Evolutionary conservation across 1,140 invertebrate species (phyloP).

Genomic region (Metaphire vulgaris): DNA sequence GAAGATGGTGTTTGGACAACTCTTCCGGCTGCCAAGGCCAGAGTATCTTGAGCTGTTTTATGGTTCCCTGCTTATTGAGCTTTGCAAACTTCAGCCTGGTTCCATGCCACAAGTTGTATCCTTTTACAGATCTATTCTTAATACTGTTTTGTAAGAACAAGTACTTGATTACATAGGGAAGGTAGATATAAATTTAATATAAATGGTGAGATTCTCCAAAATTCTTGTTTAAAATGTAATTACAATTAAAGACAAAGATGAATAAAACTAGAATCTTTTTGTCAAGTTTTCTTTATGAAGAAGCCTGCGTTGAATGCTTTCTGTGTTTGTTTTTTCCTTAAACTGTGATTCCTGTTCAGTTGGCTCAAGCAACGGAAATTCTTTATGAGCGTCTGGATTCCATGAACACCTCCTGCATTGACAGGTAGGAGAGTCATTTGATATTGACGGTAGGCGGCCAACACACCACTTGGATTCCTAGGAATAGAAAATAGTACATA

Average conservation of each 20-base stretch:
- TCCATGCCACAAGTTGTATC: slow-evolving; percentile 85
- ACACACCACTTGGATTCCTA: too few species aligned
- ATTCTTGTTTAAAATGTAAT: too few species aligned
- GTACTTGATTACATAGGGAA: too few species aligned
- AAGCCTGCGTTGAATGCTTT: neutral
- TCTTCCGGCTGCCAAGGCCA: slow-evolving; percentile 83
- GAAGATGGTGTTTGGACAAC: slow-evolving; percentile 80
- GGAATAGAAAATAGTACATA: too few species aligned
- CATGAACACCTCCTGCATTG: slow-evolving; percentile 94
- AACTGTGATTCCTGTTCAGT: slow-evolving; percentile 51
- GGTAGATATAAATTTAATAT: too few species aligned
- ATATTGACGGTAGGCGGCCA: too few species aligned
- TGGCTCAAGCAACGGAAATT: slow-evolving; percentile 95
- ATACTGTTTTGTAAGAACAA: too few species aligned
- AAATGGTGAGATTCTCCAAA: too few species aligned
- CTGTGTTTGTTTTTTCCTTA: slow-evolving; percentile 14
- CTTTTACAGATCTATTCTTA: too few species aligned
- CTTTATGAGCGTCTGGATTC: slow-evolving; percentile 89
- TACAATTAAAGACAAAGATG: too few species aligned
- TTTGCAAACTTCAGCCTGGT: slow-evolving; percentile 92
- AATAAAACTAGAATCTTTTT: too few species aligned
- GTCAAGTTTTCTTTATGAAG: too few species aligned
- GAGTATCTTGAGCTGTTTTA: slow-evolving; percentile 86
- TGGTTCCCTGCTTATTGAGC: slow-evolving; percentile 88
- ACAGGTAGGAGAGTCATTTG: slow-evolving; percentile 67